Conservation (phyloP, 2,888 invertebrate genomes). For the Orthosia incerta region DNA sequence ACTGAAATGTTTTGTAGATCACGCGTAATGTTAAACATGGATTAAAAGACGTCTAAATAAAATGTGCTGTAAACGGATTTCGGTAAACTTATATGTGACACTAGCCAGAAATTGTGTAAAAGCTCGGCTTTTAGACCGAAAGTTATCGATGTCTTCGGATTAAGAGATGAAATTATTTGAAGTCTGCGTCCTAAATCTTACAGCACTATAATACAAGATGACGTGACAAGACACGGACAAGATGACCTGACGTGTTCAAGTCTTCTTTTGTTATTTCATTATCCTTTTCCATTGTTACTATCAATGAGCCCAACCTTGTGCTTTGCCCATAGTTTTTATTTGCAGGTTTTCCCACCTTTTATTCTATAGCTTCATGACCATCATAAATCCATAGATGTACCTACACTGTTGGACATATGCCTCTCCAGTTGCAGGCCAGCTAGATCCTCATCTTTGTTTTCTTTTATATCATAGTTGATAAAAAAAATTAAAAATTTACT, state of each 20-base stretch:
- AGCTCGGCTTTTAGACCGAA: constrained; percentile 9
- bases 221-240: too few species aligned
- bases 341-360: background rate
- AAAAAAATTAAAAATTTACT: background rate
- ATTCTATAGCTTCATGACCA: background rate
- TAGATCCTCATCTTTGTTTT: background rate
- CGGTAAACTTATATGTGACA: constrained; percentile 36
- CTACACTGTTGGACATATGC: too few species aligned
- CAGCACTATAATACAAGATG: background rate
- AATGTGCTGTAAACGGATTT: constrained; percentile 37
- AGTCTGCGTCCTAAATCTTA: background rate
- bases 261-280: background rate
- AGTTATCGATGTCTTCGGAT: background rate
- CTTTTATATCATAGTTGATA: background rate
- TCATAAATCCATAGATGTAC: background rate
- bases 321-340: background rate
- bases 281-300: background rate
- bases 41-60: constrained; percentile 60
- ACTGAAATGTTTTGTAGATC: constrained; percentile 68
- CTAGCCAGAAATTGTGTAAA: constrained; percentile 30
- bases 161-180: background rate
- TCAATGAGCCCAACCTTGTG: background rate
- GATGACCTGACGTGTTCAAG: background rate
- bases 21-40: constrained; percentile 52
- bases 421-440: background rate